A percentile compares a stretch with the other conserved stretches of the same genome.
Conservation (phyloP, 1,140 invertebrate genomes). For the Musca domestica region DNA sequence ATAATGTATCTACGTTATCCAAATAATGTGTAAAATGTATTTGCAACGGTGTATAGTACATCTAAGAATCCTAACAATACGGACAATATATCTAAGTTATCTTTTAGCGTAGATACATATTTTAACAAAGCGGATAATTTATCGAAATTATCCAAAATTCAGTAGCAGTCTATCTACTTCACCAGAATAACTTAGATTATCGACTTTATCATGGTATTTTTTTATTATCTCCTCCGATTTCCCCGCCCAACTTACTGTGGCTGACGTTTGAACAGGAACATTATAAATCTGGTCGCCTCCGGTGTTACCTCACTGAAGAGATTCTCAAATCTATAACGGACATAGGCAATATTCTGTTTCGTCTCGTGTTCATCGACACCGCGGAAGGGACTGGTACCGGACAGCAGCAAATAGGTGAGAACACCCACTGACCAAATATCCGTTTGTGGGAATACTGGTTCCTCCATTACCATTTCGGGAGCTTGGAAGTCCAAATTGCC, state of each 20-base stretch:
- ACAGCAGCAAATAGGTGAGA: constrained; percentile 89
- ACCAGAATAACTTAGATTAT: too few species aligned
- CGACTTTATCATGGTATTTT: background rate
- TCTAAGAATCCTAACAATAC: too few species aligned
- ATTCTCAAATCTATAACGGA: constrained; percentile 91
- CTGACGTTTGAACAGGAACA: constrained; percentile 90
- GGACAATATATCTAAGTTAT: too few species aligned
- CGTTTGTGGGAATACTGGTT: constrained; percentile 80
- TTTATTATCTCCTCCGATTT: background rate
- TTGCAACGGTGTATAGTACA: too few species aligned
- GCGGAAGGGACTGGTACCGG: constrained; percentile 89
- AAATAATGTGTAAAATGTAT: too few species aligned
- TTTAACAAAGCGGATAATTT: background rate
- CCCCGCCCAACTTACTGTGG: constrained; percentile 68
- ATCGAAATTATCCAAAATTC: background rate
- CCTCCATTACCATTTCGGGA: constrained; percentile 88
- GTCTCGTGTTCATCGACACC: constrained; percentile 82
- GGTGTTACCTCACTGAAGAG: constrained; percentile 92
- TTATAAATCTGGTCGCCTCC: constrained; percentile 91
- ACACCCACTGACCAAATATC: constrained; percentile 97
- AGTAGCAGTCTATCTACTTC: background rate
- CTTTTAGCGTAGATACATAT: too few species aligned
- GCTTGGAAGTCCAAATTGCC: constrained; percentile 65
- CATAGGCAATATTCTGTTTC: constrained; percentile 86
- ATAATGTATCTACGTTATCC: too few species aligned